Base-by-base conservation (phyloP, 2,113 vertebrate genomes). In the Columbina picui region DNA sequence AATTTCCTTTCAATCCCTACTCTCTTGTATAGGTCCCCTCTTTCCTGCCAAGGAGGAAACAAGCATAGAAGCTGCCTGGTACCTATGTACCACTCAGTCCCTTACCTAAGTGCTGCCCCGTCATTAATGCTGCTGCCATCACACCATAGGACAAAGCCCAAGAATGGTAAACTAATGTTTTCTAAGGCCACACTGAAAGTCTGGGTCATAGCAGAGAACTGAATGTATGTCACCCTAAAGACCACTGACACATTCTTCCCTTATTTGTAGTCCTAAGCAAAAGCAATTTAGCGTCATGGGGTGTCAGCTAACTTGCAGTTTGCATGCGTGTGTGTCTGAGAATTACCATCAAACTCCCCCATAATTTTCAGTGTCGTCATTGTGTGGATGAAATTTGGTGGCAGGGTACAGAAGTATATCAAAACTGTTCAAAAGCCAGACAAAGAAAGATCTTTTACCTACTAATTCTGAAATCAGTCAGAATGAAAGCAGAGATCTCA, bases 241-340 rank as follows among this genome's bases (percentile, higher is more conserved):
- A 84, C 20, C 34, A 14, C 29, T 60, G 20, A 63, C 23, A 17
- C 4, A 3, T 75, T 71, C 30, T 84, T 64, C 23, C 23, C 10
- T 11, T 75, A 49, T 16, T 10, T 65, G 32, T 5, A 64, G 21
- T 15, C n/a, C 45, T 45, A 49, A 76, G 19, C 6, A 85, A 79
- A 87, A 67, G 3, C 38, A 34, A 8, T 64, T 52, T 4, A 64
- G 43, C 9, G 2, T 39, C 43, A 56, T 12, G 7, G 5, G 14
- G 5, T 39, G 5, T 39, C 59, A 43, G 39, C 14, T 61, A 30
- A 53, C 3, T 1, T 6, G 8, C 10, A 6, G 10, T 21, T 2
- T 0, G 12, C 49, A 17, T 73, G 43, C 9, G 15, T 2, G 0
- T 15, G 3, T 22, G 3, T 6, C 7, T 25, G 20, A 91, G 41